Evolutionary conservation across 2,888 invertebrate genomes (phyloP).

Genomic region (Diarsia brunnea): DNA sequence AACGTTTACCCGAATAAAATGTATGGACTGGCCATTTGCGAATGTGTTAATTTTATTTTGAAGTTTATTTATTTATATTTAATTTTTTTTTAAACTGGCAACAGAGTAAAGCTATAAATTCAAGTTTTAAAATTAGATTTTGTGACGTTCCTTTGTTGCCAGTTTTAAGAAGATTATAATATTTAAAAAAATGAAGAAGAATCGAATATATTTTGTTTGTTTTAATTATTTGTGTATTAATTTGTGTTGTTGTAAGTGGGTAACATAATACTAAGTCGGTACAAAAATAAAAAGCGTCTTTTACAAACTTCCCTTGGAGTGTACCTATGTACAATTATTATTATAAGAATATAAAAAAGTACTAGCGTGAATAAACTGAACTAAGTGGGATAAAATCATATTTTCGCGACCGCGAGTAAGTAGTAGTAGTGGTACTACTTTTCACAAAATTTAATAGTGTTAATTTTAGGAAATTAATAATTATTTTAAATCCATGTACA

Average conservation of each 20-base stretch:
- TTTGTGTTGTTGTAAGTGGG: not conserved
- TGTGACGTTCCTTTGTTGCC: not conserved
- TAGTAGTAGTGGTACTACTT: not conserved
- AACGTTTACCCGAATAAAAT: conserved; percentile 35
- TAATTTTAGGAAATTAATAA: not conserved
- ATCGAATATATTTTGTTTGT: not conserved
- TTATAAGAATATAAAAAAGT: not conserved
- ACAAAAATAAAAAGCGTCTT: not conserved
- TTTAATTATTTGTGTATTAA: not conserved
- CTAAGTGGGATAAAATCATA: not conserved
- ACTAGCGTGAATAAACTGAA: not conserved
- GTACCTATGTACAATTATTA: not conserved
- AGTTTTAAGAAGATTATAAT: not conserved
- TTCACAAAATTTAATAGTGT: not conserved
- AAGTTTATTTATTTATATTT: not conserved
- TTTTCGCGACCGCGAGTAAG: not conserved
- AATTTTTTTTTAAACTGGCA: too few relatives aligned
- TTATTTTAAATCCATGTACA: not conserved
- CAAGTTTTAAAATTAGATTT: conserved; percentile 5
- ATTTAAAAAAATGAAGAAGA: not conserved
- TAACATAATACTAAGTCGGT: not conserved
- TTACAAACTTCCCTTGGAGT: not conserved
- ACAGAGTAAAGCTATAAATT: too few relatives aligned
- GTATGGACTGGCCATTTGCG: conserved; percentile 2
- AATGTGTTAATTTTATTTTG: conserved; percentile 3